These are phyloP conservation scores for Cheilosia pagana DNA, from an alignment of 2,888 invertebrate genomes.

Conservation along the genomic window DNA sequence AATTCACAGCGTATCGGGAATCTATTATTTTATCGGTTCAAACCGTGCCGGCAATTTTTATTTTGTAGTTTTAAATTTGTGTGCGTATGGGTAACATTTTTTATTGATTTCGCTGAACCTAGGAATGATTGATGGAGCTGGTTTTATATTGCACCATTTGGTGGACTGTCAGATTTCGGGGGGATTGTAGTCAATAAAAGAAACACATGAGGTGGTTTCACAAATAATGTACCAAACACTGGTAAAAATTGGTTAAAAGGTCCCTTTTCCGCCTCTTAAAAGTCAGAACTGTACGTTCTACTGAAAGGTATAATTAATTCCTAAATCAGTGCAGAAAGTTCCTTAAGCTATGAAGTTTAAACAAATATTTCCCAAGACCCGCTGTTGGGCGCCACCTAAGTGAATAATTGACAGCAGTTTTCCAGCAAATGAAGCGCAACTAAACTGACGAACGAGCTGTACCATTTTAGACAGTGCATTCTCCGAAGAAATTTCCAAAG, in stretches of 20 bases:
- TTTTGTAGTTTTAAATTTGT: neutral
- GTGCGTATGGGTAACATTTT: neutral
- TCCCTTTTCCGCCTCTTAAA: too few relatives aligned
- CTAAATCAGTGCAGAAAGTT: too few relatives aligned
- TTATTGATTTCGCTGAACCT: conserved; percentile 1
- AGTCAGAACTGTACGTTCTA: too few relatives aligned
- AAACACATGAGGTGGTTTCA: too few relatives aligned
- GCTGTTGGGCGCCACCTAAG: neutral
- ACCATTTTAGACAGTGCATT: neutral
- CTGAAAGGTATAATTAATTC: too few relatives aligned
- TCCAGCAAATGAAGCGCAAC: too few relatives aligned
- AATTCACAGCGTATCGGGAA: conserved; percentile 35
- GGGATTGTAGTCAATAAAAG: too few relatives aligned
- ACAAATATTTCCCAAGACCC: too few relatives aligned
- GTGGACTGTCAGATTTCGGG: too few relatives aligned
- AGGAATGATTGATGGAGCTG: conserved; percentile 13
- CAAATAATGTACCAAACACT: too few relatives aligned
- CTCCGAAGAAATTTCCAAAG: neutral
- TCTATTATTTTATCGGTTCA: conserved; percentile 34
- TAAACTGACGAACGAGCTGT: neutral
- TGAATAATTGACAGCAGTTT: too few relatives aligned
- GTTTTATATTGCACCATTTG: neutral
- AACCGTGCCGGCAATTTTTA: conserved; percentile 1
- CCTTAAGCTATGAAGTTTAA: neutral
- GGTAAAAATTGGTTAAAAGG: too few relatives aligned